Percentiles rank a stretch among this genome's conserved stretches.
Evolutionary conservation across 2,113 vertebrate genomes (phyloP).

Genomic region (Ondatra zibethicus): DNA sequence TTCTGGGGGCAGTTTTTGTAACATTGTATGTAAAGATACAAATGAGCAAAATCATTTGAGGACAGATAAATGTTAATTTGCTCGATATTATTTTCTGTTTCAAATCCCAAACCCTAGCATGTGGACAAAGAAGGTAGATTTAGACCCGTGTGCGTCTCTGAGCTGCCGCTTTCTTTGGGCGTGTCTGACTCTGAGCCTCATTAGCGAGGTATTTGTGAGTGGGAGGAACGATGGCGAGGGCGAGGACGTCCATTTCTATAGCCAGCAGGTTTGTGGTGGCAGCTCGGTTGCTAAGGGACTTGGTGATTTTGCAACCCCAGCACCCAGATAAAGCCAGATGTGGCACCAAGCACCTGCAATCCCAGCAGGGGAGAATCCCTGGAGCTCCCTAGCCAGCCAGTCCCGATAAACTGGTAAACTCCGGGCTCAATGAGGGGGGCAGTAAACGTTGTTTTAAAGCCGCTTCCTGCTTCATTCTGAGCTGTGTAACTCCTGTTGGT

Average conservation of each 20-base stretch:
- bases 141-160: not conserved
- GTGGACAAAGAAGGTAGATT: not conserved
- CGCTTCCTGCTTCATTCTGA: constrained; percentile 1
- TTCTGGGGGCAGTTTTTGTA: constrained; percentile 3
- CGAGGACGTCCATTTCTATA: no score
- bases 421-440: no score
- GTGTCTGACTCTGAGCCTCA: not conserved
- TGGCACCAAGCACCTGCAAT: not conserved
- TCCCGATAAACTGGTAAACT: not conserved
- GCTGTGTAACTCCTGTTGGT: not conserved
- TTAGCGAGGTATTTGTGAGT: not conserved
- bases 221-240: no score
- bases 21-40: constrained; percentile 47
- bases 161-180: not conserved
- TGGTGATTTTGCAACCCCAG: not conserved
- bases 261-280: no score
- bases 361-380: no score
- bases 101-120: not conserved
- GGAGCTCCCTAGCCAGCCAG: not conserved
- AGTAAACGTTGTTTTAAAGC: not conserved
- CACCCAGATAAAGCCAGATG: not conserved
- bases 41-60: constrained; percentile 59
- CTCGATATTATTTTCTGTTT: constrained; percentile 53
- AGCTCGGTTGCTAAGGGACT: not conserved
- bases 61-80: constrained; percentile 39